These are phyloP conservation scores for Cephalopachus bancanus DNA, from an alignment of 2,797 vertebrate species.

Conservation along the genomic window DNA sequence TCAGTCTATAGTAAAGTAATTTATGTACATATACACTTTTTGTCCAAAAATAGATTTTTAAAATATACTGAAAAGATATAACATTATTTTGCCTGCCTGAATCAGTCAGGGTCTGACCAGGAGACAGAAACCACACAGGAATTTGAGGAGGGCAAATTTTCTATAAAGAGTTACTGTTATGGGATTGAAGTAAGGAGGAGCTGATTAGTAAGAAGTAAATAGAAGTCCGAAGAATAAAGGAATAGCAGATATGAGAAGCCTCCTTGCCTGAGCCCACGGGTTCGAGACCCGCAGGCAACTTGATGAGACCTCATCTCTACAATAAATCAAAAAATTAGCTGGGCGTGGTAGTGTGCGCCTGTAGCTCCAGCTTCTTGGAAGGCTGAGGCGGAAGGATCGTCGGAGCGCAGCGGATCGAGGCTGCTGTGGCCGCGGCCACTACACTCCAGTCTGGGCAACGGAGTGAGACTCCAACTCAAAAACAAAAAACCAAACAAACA, in stretches of 20 bases:
- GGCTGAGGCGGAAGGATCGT: too few relatives aligned
- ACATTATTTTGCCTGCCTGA: background rate
- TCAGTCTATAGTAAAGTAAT: background rate
- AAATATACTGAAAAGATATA: background rate
- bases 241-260: background rate
- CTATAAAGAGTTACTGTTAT: background rate
- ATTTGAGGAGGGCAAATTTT: conserved; percentile 7
- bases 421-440: too few relatives aligned
- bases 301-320: too few relatives aligned
- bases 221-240: background rate
- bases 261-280: too few relatives aligned
- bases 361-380: too few relatives aligned
- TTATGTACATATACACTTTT: background rate
- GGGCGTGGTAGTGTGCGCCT: too few relatives aligned
- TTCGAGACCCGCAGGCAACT: too few relatives aligned
- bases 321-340: too few relatives aligned
- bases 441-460: too few relatives aligned
- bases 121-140: background rate
- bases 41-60: conserved; percentile 37
- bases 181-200: background rate
- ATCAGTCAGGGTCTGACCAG: background rate
- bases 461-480: too few relatives aligned
- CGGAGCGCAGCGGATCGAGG: too few relatives aligned
- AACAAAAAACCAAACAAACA: too few relatives aligned
- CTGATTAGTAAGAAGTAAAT: conserved; percentile 16